phyloP scores from a whole-genome alignment of 2,113 vertebrate genomes.

The Hylia prasina region DNA sequence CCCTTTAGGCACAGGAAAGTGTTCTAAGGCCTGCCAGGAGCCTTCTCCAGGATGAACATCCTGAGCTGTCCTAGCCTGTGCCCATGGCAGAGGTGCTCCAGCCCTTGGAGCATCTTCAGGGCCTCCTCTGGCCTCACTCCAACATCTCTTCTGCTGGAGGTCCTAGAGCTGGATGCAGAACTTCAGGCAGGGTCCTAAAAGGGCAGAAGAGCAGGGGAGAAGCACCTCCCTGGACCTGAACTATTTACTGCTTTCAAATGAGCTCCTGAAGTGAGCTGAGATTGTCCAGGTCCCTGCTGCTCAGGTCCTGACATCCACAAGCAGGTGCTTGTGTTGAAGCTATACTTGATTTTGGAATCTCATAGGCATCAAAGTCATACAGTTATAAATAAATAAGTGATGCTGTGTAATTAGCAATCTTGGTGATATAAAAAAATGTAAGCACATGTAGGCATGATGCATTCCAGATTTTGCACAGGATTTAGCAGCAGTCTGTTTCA shows the following conservation, averaged over 20 bases:
- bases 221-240: neutral
- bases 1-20: neutral
- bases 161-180: neutral
- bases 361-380: neutral
- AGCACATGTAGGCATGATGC: slow-evolving; percentile 12
- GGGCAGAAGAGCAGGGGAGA: neutral
- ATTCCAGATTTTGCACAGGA: slow-evolving; percentile 22
- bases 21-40: neutral
- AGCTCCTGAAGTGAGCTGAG: neutral
- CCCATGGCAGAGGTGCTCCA: neutral
- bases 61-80: neutral
- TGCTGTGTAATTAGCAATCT: neutral
- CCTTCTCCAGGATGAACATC: neutral
- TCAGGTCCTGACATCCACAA: neutral
- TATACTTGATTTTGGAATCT: neutral
- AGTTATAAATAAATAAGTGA: slow-evolving; percentile 16
- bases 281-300: neutral
- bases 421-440: neutral
- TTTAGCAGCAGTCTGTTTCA: slow-evolving; percentile 42
- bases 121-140: neutral
- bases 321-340: neutral
- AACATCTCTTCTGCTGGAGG: neutral
- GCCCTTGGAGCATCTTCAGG: neutral
- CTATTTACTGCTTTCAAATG: neutral
- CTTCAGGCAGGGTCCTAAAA: neutral